Evolutionary conservation across 2,113 vertebrate species (phyloP).

Genomic region (Craseonycteris thonglongyai): DNA sequence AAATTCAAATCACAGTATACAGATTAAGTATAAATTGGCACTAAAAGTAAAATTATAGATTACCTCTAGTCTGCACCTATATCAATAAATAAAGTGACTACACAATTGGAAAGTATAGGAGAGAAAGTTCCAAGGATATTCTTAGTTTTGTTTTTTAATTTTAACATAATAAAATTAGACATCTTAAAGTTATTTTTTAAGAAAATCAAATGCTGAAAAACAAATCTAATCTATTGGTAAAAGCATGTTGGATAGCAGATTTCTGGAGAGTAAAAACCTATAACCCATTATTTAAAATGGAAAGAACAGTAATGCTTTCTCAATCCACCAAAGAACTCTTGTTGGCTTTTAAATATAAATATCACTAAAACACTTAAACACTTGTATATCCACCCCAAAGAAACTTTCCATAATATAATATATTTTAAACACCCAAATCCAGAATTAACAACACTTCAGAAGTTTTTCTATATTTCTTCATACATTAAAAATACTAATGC

Average conservation of each 20-base stretch:
- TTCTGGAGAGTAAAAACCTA: not conserved
- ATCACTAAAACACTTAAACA: not conserved
- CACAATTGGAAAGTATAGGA: not conserved
- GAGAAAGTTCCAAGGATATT: not conserved
- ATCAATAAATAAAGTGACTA: not conserved
- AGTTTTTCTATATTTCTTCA: not conserved
- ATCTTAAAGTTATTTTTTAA: not conserved
- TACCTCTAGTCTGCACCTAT: not conserved
- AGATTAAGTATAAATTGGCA: not conserved
- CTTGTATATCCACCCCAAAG: not conserved
- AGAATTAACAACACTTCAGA: not conserved
- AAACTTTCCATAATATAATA: not conserved
- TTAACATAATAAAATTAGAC: not conserved
- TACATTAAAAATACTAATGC: not conserved
- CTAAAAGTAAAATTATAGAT: not conserved
- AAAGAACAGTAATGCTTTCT: not conserved
- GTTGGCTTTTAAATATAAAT: too few species aligned
- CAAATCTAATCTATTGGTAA: not conserved
- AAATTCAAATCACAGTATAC: not conserved
- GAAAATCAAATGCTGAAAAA: not conserved
- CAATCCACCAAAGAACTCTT: not conserved
- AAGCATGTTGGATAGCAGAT: not conserved
- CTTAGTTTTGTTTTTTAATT: not conserved
- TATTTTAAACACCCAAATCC: not conserved
- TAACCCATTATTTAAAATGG: not conserved